These are phyloP conservation scores for Drosophila pseudoananassae DNA, from an alignment of 1,140 invertebrate genomes.

Conservation along the genomic window DNA sequence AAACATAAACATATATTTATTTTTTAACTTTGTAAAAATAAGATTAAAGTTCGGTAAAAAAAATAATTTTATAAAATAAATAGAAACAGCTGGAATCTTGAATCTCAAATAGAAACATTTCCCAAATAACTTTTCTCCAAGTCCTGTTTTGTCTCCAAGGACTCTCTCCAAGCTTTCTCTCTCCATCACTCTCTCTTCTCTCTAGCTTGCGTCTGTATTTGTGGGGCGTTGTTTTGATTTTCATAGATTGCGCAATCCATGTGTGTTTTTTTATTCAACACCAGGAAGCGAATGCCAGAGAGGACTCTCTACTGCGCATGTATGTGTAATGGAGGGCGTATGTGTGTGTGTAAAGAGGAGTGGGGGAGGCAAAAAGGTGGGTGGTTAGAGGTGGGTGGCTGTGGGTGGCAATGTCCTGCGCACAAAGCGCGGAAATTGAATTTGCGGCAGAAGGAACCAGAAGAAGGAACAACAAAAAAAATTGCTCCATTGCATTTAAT, in stretches of 20 bases:
- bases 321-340: not conserved
- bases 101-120: no score
- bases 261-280: conserved; percentile 15
- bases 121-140: not conserved
- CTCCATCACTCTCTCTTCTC: conserved; percentile 1
- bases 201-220: conserved; percentile 44
- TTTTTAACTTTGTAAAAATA: no score
- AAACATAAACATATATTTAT: no score
- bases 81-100: no score
- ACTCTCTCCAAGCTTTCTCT: not conserved
- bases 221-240: conserved; percentile 81
- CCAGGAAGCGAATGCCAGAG: conserved; percentile 43
- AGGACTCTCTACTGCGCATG: conserved; percentile 17
- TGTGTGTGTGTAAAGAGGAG: not conserved
- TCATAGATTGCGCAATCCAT: conserved; percentile 75
- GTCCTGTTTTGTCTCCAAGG: not conserved
- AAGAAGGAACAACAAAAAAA: conserved; percentile 36
- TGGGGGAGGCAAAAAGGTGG: not conserved
- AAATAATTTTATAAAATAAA: not conserved
- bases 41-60: no score
- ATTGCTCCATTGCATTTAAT: conserved; percentile 71
- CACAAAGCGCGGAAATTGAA: conserved; percentile 81
- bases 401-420: conserved; percentile 55
- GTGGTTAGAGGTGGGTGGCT: conserved; percentile 2
- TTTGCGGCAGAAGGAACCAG: conserved; percentile 66